Conservation (phyloP, 2,888 invertebrate genomes). For the Noctua comes region DNA sequence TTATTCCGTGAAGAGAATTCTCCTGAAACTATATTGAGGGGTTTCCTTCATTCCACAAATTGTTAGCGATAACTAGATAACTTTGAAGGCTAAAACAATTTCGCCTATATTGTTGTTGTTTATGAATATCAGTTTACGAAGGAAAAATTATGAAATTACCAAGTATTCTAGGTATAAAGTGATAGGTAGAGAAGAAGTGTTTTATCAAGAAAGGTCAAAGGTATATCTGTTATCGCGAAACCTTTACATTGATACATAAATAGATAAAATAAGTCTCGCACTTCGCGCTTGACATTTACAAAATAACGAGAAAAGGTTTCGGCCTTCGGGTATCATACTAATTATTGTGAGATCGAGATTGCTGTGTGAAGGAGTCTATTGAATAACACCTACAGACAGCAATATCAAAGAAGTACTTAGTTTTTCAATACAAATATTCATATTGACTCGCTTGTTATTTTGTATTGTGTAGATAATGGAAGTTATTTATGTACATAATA, state of each 20-base stretch:
- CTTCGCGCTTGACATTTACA: slow-evolving; percentile 18
- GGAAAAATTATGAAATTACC: slow-evolving; percentile 8
- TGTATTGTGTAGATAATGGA: slow-evolving; percentile 39
- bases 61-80: slow-evolving; percentile 31
- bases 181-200: slow-evolving; percentile 25
- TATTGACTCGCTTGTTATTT: slow-evolving; percentile 36
- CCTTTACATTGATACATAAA: slow-evolving; percentile 26
- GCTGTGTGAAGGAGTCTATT: slow-evolving; percentile 16
- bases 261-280: slow-evolving; percentile 14
- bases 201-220: slow-evolving; percentile 48
- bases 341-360: slow-evolving; percentile 12
- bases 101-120: slow-evolving; percentile 14
- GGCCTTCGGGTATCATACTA: slow-evolving; percentile 13
- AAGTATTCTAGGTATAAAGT: slow-evolving; percentile 14
- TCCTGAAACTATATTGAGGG: slow-evolving; percentile 5
- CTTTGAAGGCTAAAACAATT: slow-evolving; percentile 35
- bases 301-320: slow-evolving; percentile 20
- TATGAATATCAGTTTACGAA: slow-evolving; percentile 16
- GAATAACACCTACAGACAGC: slow-evolving; percentile 10
- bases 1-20: slow-evolving; percentile 12
- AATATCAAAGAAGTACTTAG: slow-evolving; percentile 27
- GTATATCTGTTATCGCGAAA: slow-evolving; percentile 34
- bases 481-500: slow-evolving; percentile 37
- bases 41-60: slow-evolving; percentile 19
- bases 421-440: slow-evolving; percentile 37